A percentile compares a stretch with the other conserved stretches of the same genome.
phyloP scores from a whole-genome alignment of 1,140 invertebrate genomes.

The Aphaenogaster rudis region DNA sequence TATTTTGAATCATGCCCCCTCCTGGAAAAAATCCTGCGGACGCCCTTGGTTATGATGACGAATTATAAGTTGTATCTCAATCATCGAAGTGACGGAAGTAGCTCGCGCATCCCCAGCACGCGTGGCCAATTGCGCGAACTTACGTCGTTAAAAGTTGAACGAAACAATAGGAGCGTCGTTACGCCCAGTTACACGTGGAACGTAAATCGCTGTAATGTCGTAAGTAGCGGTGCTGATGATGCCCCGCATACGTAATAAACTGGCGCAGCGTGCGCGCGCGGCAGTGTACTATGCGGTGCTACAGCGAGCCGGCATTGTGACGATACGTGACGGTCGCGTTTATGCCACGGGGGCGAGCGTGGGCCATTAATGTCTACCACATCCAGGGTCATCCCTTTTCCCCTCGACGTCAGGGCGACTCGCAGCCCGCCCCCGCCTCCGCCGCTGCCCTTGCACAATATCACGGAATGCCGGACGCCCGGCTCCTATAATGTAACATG shows the following conservation, averaged over 20 bases:
- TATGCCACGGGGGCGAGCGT: conserved; percentile 57
- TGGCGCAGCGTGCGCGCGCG: conserved; percentile 18
- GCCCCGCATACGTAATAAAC: conserved; percentile 40
- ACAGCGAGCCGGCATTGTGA: conserved; percentile 55
- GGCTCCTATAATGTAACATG: conserved; percentile 67
- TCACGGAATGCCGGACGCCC: conserved; percentile 64
- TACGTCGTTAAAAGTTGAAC: conserved; percentile 10
- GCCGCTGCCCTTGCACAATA: conserved; percentile 51
- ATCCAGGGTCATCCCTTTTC: conserved; percentile 73
- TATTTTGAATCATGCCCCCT: too few species aligned
- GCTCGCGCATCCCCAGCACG: neutral
- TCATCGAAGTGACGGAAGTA: neutral
- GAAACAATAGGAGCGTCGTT: conserved; percentile 10
- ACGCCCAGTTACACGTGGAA: neutral
- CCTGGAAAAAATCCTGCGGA: too few species aligned
- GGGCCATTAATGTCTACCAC: conserved; percentile 76
- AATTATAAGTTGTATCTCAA: neutral
- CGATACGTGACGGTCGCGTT: conserved; percentile 60
- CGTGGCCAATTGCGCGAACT: neutral
- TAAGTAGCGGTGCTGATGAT: conserved; percentile 51
- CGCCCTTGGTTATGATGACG: neutral
- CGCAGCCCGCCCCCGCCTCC: neutral
- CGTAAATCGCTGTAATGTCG: conserved; percentile 46
- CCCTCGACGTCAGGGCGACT: conserved; percentile 58
- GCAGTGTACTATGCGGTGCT: conserved; percentile 6